Percentiles rank a stretch among this genome's conserved stretches.
Conservation (phyloP, 1,140 invertebrate genomes). For the Paracyclopina nana region DNA sequence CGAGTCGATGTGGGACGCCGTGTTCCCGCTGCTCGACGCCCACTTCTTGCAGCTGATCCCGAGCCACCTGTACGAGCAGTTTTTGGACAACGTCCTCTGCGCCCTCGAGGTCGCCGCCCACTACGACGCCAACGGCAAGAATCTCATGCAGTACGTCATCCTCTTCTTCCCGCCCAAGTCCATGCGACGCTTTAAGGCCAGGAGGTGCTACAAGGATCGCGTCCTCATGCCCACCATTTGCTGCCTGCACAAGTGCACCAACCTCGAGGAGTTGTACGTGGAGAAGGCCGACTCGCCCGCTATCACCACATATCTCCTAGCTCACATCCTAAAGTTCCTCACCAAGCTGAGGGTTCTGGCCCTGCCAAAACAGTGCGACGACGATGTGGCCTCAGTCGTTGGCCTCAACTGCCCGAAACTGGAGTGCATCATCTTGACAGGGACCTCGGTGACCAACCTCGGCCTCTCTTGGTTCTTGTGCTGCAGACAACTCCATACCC, state of each 20-base stretch:
- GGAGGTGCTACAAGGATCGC: background rate
- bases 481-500: background rate
- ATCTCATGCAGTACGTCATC: constrained; percentile 4
- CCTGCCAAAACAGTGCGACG: constrained; percentile 6
- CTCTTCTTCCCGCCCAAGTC: constrained; percentile 1
- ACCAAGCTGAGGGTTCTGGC: background rate
- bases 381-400: constrained; percentile 3
- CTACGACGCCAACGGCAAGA: background rate
- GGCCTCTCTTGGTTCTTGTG: constrained; percentile 5
- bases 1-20: constrained; percentile 3
- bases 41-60: constrained; percentile 5
- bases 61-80: constrained; percentile 3
- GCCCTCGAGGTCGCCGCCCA: constrained; percentile 1
- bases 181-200: background rate
- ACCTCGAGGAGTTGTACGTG: constrained; percentile 4
- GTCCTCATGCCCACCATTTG: constrained; percentile 6
- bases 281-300: constrained; percentile 6
- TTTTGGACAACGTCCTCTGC: constrained; percentile 4
- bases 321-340: constrained; percentile 2
- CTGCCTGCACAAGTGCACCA: background rate
- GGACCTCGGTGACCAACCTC: background rate
- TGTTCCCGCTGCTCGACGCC: background rate
- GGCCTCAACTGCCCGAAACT: constrained; percentile 1
- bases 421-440: constrained; percentile 1
- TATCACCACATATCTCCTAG: constrained; percentile 5